Percentiles rank a stretch among this genome's conserved stretches.
Conservation (phyloP, 2,113 vertebrate genomes). For the Alligator mississippiensis region DNA sequence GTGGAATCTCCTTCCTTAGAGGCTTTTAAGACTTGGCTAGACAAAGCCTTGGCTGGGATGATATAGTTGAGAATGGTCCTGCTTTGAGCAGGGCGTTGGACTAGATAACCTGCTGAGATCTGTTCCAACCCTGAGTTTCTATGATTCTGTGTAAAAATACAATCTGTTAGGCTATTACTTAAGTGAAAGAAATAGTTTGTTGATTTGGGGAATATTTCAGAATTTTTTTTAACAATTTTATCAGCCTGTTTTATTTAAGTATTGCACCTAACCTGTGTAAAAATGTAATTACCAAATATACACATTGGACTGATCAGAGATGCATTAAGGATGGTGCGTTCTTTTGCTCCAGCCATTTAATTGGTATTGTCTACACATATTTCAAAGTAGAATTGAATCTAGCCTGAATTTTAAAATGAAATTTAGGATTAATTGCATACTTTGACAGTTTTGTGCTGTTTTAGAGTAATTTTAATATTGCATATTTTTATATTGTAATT, state of each 20-base stretch:
- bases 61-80: no score
- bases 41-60: no score
- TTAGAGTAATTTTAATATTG: neutral
- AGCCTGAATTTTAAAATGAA: neutral
- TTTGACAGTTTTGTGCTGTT: neutral
- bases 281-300: neutral
- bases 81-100: no score
- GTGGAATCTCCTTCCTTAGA: no score
- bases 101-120: no score
- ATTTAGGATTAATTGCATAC: fast-evolving
- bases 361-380: neutral
- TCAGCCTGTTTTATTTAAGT: neutral
- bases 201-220: neutral
- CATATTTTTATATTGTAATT: neutral
- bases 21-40: no score
- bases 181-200: neutral
- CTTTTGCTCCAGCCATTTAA: neutral
- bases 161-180: neutral
- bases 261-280: neutral
- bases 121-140: no score
- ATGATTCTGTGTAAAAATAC: neutral
- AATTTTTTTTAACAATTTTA: neutral
- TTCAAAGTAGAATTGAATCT: neutral
- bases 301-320: no score
- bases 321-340: no score